Percentiles rank a stretch among this genome's conserved stretches.
Conservation (phyloP, 2,888 invertebrate genomes). For the Philereme vetulata region DNA sequence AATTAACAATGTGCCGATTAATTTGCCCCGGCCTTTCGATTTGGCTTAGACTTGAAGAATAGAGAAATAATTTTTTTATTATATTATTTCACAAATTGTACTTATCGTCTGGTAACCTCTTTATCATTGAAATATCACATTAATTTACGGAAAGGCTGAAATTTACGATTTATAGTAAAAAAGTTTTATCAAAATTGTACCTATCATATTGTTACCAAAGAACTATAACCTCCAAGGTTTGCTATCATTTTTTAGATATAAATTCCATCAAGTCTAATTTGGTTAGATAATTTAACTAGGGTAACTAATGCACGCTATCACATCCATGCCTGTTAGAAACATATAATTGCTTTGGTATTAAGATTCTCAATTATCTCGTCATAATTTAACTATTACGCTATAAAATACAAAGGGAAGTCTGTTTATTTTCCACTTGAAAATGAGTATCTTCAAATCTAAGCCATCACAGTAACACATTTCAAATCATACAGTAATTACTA, state of each 20-base stretch:
- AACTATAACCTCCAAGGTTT: too few species aligned
- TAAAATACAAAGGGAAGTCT: too few species aligned
- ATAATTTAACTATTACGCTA: too few species aligned
- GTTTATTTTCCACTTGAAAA: neutral
- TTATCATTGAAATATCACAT: slow-evolving; percentile 17
- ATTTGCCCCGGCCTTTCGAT: slow-evolving; percentile 9
- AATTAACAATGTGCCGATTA: neutral
- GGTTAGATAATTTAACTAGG: too few species aligned
- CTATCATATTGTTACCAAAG: too few species aligned
- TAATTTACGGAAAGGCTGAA: neutral
- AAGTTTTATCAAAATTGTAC: too few species aligned
- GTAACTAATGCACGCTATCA: too few species aligned
- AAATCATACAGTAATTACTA: slow-evolving; percentile 69
- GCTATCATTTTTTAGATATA: too few species aligned
- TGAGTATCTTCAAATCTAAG: slow-evolving; percentile 30
- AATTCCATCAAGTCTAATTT: too few species aligned
- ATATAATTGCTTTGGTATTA: too few species aligned
- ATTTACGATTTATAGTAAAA: neutral
- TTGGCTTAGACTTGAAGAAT: slow-evolving; percentile 12
- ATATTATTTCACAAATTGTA: slow-evolving; percentile 13
- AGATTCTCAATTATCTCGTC: too few species aligned
- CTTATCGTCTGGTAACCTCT: slow-evolving; percentile 13
- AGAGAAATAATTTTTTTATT: neutral
- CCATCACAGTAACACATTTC: slow-evolving; percentile 35
- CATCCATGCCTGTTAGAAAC: too few species aligned